Percentiles rank a stretch among this genome's conserved stretches.
These are phyloP conservation scores for Fukomys damarensis DNA, from an alignment of 2,113 vertebrate genomes.

Conservation along the genomic window DNA sequence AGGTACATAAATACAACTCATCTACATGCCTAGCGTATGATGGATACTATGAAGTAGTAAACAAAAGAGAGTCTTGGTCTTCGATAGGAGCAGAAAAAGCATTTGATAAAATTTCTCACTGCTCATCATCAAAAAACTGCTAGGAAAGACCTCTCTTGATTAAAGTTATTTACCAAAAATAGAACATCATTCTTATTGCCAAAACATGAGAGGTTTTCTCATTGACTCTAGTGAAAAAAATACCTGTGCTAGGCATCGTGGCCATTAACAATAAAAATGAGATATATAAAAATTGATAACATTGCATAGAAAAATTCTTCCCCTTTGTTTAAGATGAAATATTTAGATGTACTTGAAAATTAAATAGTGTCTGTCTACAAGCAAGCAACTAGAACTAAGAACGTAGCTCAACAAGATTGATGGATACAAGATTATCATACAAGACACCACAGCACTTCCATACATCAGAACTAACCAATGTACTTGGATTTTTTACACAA, in stretches of 20 bases:
- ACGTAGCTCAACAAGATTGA: neutral
- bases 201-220: neutral
- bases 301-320: no score
- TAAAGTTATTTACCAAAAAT: conserved; percentile 6
- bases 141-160: neutral
- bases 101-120: neutral
- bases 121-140: conserved; percentile 23
- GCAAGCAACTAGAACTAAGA: neutral
- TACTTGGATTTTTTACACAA: conserved; percentile 6
- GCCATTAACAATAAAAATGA: neutral
- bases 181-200: neutral
- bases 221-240: neutral
- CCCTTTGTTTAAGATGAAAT: conserved; percentile 34
- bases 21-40: neutral
- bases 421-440: neutral
- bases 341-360: neutral
- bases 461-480: neutral
- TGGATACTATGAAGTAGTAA: neutral
- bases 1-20: neutral
- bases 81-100: conserved; percentile 10
- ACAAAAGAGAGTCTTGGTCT: neutral
- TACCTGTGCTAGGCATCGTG: neutral
- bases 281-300: neutral
- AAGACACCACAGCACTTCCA: neutral
- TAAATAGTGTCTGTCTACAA: no score